These are phyloP conservation scores for Damaliscus lunatus DNA, from an alignment of 2,113 vertebrate genomes.

Conservation along the genomic window DNA sequence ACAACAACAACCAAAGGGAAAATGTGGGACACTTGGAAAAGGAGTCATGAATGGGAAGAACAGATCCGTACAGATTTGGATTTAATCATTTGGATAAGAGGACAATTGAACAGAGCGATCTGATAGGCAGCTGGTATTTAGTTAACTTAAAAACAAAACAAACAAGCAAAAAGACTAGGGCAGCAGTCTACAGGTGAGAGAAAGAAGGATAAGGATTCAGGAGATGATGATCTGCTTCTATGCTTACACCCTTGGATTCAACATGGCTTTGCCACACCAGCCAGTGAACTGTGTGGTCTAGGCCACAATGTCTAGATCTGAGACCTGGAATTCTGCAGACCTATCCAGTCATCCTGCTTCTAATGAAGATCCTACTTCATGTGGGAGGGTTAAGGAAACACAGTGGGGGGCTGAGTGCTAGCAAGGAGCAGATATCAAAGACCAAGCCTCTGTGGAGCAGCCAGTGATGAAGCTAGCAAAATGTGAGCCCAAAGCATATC, in stretches of 20 bases:
- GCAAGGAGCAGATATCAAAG: neutral
- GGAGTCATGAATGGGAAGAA: neutral
- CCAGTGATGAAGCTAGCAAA: neutral
- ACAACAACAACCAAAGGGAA: neutral
- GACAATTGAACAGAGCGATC: neutral
- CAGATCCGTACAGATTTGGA: neutral
- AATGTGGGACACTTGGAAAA: neutral
- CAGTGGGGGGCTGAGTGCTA: too few species aligned
- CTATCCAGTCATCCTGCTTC: neutral
- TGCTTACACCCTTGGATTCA: neutral
- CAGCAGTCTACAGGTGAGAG: neutral
- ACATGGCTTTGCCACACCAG: neutral
- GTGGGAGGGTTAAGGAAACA: neutral
- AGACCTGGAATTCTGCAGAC: neutral
- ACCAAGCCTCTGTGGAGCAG: neutral
- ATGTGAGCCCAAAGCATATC: neutral
- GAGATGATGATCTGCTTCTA: neutral
- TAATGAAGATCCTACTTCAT: neutral
- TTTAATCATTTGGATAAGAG: neutral
- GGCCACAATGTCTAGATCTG: neutral
- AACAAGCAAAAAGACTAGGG: too few species aligned
- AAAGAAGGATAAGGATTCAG: neutral
- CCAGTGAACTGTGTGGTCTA: neutral
- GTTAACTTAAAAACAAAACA: neutral
- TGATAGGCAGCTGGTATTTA: neutral